Base-by-base conservation (phyloP, 1,140 invertebrate genomes). In the Drosophila setifemur region DNA sequence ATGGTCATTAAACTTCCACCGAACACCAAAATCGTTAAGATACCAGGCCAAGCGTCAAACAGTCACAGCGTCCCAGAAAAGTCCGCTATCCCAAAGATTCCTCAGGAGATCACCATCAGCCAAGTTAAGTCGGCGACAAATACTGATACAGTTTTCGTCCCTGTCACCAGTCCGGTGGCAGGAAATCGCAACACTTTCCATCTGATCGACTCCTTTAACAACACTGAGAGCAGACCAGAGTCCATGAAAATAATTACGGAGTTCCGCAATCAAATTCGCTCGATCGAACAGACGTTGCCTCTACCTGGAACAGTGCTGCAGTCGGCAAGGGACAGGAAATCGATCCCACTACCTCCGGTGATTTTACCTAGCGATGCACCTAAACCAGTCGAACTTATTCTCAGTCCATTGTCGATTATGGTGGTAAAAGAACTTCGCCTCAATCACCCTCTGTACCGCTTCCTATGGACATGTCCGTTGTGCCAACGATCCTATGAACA, bases 221-320 rank as follows among this genome's bases (percentile, higher is more conserved):
- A 54, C 6, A 55, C 77, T 5, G 73, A 89, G 12, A 75, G 47
- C 28, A 26, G 68, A 7, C 86, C 86, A 3, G 76, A 89, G 48
- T 89, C 73, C 18, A 45, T 64, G 4, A 82, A 85, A 31, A 58
- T 89, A 5, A 89, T 89, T 42, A 37, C 69, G 1, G 86, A 74
- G 25, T 44, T 89, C 21, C 77, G 88, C 29, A 69, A 72, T 33
- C 49, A 89, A 78, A 89, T 89, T 42, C 66, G 64, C 1, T 66
- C 39, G 6, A 82, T 87, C 11, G 82, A 87, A n/a, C 67, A 82
- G 31, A 61, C 73, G 2, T 45, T 72, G 14, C 75, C 81, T 2
- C 3, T 85, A 11, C 81, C 81, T 3, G 81, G 81, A 37, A 66
- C 53, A 11, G 81, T 86, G n/a, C 19, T 86, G 12, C 79, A 83